These are phyloP conservation scores for Cheirogaleus medius DNA, from an alignment of 2,113 vertebrate genomes.

Conservation along the genomic window DNA sequence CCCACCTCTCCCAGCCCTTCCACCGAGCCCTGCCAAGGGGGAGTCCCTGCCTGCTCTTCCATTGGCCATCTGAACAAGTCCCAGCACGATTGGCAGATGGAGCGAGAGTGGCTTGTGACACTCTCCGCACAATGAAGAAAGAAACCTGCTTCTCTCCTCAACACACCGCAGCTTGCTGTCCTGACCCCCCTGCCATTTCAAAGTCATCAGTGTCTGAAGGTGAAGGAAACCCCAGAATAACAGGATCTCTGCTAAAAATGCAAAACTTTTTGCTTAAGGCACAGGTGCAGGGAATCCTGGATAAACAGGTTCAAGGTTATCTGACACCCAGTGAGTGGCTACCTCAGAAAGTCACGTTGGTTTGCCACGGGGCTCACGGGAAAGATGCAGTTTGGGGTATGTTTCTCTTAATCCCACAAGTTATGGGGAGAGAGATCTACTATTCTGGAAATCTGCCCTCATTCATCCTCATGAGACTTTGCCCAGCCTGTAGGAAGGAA, in stretches of 20 bases:
- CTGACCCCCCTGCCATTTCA: not conserved
- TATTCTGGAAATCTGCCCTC: not conserved
- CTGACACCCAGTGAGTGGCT: not conserved
- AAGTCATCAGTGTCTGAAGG: not conserved
- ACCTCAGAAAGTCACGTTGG: not conserved
- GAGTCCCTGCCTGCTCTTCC: not conserved
- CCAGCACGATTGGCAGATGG: constrained; percentile 17
- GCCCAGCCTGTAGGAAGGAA: not conserved
- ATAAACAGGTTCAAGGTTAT: not conserved
- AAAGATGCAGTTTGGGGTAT: not conserved
- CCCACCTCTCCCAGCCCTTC: not conserved
- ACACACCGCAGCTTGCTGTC: not conserved
- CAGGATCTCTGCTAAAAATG: not conserved
- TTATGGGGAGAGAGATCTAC: not conserved
- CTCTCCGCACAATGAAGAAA: not conserved
- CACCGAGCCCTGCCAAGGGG: not conserved
- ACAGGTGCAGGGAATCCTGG: not conserved
- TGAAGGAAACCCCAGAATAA: not conserved
- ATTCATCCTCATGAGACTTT: not conserved
- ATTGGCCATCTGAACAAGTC: not conserved
- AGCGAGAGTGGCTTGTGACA: not conserved
- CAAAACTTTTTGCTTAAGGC: not conserved
- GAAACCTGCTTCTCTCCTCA: not conserved
- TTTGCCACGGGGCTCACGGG: not conserved
- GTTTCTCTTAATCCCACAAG: not conserved